These are phyloP conservation scores for Brachionus koreanus DNA, from an alignment of 1,140 invertebrate species.

Conservation along the genomic window DNA sequence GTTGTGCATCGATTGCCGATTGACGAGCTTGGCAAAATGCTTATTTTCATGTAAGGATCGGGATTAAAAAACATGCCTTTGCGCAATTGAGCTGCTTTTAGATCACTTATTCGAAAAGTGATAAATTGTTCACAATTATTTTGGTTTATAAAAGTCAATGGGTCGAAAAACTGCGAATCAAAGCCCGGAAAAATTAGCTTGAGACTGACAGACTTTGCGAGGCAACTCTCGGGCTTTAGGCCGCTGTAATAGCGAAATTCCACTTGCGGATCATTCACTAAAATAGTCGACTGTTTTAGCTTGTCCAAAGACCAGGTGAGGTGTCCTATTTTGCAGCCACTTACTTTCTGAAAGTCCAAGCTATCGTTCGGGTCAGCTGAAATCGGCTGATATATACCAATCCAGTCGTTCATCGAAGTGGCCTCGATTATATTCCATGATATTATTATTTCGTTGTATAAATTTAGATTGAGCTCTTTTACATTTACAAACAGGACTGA, in stretches of 20 bases:
- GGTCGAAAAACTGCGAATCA: neutral
- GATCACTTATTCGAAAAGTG: conserved; percentile 47
- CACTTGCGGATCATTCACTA: neutral
- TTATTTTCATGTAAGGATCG: conserved; percentile 61
- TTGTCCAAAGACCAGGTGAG: conserved; percentile 13
- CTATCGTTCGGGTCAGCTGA: neutral
- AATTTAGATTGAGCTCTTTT: conserved; percentile 28
- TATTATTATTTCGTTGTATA: conserved; percentile 43
- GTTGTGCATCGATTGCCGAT: conserved; percentile 46
- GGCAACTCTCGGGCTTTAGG: neutral
- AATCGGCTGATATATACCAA: neutral
- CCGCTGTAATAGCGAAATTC: conserved; percentile 43
- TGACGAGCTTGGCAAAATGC: conserved; percentile 55
- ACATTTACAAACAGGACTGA: conserved; percentile 35
- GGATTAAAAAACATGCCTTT: conserved; percentile 63
- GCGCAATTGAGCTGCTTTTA: conserved; percentile 58
- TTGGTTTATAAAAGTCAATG: neutral
- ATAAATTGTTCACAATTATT: conserved; percentile 22
- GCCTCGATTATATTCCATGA: conserved; percentile 38
- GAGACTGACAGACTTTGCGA: conserved; percentile 4
- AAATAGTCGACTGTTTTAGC: neutral
- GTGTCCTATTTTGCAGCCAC: conserved; percentile 37
- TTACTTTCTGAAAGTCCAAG: conserved; percentile 16
- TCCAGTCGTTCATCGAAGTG: conserved; percentile 25
- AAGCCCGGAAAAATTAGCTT: neutral